A percentile compares a stretch with the other conserved stretches of the same genome.
Evolutionary conservation across 2,888 invertebrate genomes (phyloP).

Genomic region (Tenthredo distinguenda): DNA sequence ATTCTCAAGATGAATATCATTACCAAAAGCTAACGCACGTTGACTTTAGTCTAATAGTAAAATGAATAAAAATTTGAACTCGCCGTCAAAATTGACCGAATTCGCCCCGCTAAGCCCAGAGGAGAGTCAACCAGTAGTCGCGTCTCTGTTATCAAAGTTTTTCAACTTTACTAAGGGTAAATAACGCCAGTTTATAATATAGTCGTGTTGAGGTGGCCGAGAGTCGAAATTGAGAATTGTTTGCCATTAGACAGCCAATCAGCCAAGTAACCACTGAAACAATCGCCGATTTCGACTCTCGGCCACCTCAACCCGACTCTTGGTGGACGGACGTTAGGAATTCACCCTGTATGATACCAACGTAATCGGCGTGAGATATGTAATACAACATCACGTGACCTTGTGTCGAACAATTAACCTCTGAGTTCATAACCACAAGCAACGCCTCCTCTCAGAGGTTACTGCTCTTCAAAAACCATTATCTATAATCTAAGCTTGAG

Average conservation of each 20-base stretch:
- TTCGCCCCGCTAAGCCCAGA: constrained; percentile 90
- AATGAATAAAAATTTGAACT: constrained; percentile 79
- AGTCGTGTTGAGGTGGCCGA: too few relatives aligned
- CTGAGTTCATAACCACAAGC: background rate
- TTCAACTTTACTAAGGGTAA: constrained; percentile 85
- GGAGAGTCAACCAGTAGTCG: constrained; percentile 86
- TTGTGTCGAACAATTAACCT: background rate
- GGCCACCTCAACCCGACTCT: too few relatives aligned
- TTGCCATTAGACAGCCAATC: too few relatives aligned
- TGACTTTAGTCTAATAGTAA: background rate
- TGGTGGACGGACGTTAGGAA: too few relatives aligned
- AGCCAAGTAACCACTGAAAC: too few relatives aligned
- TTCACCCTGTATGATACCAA: background rate
- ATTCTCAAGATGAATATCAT: background rate
- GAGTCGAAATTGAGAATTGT: too few relatives aligned
- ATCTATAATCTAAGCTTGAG: background rate
- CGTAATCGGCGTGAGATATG: background rate
- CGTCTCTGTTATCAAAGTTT: constrained; percentile 87
- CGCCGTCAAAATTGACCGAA: constrained; percentile 86
- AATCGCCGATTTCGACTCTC: too few relatives aligned
- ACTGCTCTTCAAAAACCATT: background rate
- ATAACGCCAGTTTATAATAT: constrained; percentile 66
- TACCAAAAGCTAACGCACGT: background rate
- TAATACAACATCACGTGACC: background rate
- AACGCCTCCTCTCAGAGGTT: background rate